These are phyloP conservation scores for Lasioglossum albipes DNA, from an alignment of 1,140 invertebrate species.

Conservation along the genomic window DNA sequence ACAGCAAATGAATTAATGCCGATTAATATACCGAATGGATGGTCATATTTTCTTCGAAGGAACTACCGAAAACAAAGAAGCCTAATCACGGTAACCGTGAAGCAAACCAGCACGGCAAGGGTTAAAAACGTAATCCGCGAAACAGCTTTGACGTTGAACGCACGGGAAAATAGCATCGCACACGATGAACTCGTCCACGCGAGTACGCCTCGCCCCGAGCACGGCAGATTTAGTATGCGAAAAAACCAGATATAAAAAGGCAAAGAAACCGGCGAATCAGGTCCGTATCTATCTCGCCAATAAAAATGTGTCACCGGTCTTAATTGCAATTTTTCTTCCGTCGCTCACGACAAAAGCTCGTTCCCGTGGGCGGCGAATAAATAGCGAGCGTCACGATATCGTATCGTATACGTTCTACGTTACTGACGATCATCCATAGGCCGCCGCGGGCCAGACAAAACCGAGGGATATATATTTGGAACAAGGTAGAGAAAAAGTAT, in stretches of 20 bases:
- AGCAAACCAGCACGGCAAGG: too few species aligned
- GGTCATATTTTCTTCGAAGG: too few species aligned
- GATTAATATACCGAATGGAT: too few species aligned
- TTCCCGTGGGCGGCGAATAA: constrained; percentile 20
- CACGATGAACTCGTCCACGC: neutral
- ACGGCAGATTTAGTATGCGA: too few species aligned
- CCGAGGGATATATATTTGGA: constrained; percentile 26
- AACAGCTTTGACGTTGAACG: neutral
- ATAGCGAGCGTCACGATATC: constrained; percentile 31
- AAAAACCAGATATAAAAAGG: too few species aligned
- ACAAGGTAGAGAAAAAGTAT: constrained; percentile 5
- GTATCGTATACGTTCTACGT: constrained; percentile 48
- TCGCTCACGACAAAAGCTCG: constrained; percentile 47
- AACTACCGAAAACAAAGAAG: too few species aligned
- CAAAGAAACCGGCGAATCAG: neutral
- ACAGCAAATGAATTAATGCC: too few species aligned
- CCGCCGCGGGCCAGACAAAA: neutral
- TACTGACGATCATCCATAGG: constrained; percentile 27
- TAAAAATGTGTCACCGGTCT: constrained; percentile 52
- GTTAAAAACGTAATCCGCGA: neutral
- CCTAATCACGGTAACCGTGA: too few species aligned
- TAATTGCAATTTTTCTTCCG: constrained; percentile 54
- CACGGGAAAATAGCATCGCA: neutral
- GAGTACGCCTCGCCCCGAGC: neutral
- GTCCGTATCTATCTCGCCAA: constrained; percentile 26